Conservation (phyloP, 2,113 vertebrate genomes). For the Podilymbus podiceps region DNA sequence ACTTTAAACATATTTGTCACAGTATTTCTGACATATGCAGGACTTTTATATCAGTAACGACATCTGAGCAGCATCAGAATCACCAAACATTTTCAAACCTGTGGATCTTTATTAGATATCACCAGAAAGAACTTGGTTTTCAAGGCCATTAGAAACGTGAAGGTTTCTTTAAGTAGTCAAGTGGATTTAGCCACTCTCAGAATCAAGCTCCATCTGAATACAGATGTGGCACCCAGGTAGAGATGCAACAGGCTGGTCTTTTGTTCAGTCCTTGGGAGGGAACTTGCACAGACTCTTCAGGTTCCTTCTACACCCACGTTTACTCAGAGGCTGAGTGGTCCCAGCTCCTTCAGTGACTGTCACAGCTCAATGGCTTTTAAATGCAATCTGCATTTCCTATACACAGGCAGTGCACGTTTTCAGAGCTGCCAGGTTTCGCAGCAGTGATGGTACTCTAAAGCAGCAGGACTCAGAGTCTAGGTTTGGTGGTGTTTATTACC, state of each 20-base stretch:
- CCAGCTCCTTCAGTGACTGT: background rate
- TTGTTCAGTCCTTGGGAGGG: background rate
- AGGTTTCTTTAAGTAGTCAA: background rate
- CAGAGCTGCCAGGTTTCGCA: background rate
- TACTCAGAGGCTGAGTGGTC: background rate
- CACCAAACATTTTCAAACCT: background rate
- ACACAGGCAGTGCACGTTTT: background rate
- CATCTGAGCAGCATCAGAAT: background rate
- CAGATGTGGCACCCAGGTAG: background rate
- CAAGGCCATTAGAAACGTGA: background rate
- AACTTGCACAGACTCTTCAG: background rate
- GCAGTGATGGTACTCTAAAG: background rate
- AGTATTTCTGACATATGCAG: background rate
- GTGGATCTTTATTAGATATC: background rate
- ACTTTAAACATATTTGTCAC: background rate
- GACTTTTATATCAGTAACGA: background rate
- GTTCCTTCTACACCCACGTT: background rate
- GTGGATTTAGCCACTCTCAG: background rate
- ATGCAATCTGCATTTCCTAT: background rate
- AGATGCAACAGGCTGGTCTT: background rate
- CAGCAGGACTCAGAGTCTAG: background rate
- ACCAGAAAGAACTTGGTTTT: background rate
- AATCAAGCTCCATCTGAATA: background rate
- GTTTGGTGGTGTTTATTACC: background rate
- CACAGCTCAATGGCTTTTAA: background rate